A percentile compares a stretch with the other conserved stretches of the same genome.
These are phyloP conservation scores for Temnothorax longispinosus DNA, from an alignment of 1,140 invertebrate species.

Conservation along the genomic window DNA sequence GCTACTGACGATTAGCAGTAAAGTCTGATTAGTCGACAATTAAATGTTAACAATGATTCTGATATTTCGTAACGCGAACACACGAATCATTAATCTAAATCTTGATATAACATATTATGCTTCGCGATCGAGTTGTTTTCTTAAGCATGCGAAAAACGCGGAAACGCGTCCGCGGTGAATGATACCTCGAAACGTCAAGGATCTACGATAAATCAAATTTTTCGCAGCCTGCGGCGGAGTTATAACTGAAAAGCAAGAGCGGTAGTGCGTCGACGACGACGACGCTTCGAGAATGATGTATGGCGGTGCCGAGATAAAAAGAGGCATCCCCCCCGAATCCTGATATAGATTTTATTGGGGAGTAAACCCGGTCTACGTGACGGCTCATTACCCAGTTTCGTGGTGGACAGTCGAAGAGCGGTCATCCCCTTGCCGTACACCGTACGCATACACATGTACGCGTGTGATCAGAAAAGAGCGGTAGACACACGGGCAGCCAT, in stretches of 20 bases:
- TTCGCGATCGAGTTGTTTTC: not conserved
- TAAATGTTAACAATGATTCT: not conserved
- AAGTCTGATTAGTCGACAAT: not conserved
- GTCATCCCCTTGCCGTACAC: constrained; percentile 63
- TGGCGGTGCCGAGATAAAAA: constrained; percentile 64
- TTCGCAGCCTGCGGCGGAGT: constrained; percentile 30
- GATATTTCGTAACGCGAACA: not conserved
- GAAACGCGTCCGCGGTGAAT: not conserved
- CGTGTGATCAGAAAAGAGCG: constrained; percentile 58
- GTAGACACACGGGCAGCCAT: constrained; percentile 68
- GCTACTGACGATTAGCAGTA: not conserved
- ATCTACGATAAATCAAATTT: constrained; percentile 54
- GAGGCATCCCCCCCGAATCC: constrained; percentile 51
- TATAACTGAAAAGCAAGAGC: constrained; percentile 58
- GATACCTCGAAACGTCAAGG: constrained; percentile 23
- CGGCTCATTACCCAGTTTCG: constrained; percentile 82
- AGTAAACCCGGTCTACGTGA: constrained; percentile 73
- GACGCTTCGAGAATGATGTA: constrained; percentile 73
- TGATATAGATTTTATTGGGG: constrained; percentile 81
- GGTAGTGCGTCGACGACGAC: constrained; percentile 38
- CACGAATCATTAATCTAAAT: not conserved
- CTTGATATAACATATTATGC: not conserved
- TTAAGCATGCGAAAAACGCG: constrained; percentile 8
- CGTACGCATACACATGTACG: constrained; percentile 38
- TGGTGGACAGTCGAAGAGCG: constrained; percentile 73